These are phyloP conservation scores for Regulus satrapa DNA, from an alignment of 2,113 vertebrate species.

Conservation along the genomic window DNA sequence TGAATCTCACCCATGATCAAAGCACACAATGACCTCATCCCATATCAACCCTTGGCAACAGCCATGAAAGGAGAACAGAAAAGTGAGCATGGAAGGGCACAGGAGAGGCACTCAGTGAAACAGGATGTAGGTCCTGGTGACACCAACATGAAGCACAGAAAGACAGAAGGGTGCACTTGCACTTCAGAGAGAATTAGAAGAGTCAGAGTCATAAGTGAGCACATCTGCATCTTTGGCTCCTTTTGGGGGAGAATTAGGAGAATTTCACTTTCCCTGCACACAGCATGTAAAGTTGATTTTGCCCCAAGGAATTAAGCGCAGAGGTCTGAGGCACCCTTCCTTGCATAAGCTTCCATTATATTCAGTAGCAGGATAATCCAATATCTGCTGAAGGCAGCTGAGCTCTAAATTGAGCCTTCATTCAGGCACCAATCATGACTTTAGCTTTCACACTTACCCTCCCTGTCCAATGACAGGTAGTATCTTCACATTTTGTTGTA, in stretches of 20 bases:
- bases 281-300: neutral
- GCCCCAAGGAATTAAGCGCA: neutral
- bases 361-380: neutral
- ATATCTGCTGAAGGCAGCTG: neutral
- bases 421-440: neutral
- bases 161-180: neutral
- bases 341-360: neutral
- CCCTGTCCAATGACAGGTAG: slow-evolving; percentile 96
- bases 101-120: neutral
- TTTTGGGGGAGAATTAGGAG: neutral
- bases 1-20: neutral
- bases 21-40: neutral
- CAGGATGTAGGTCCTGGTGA: neutral
- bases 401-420: neutral
- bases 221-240: neutral
- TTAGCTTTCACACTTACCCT: slow-evolving; percentile 80
- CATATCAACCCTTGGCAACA: neutral
- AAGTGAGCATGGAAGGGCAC: neutral
- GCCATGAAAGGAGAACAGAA: neutral
- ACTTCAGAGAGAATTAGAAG: neutral
- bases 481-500: slow-evolving; percentile 98
- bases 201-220: neutral
- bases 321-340: neutral
- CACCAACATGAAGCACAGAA: neutral
- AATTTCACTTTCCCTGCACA: neutral